Evolutionary conservation across 2,113 vertebrate species (phyloP), one percentile per base, ranked within the genome.

Genomic region (Pholis gunnellus): DNA sequence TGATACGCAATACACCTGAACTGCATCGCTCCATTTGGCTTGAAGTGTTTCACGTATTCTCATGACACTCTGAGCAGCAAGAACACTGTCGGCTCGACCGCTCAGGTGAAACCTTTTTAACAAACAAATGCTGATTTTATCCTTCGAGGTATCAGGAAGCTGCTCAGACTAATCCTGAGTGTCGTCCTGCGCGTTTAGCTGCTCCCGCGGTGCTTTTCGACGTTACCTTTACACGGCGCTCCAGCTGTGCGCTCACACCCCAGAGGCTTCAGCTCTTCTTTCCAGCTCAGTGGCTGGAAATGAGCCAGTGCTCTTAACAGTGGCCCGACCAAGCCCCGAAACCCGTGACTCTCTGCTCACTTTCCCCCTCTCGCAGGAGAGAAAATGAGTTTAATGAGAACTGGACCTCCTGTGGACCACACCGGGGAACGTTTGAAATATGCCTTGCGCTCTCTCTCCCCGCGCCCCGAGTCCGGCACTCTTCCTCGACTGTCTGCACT

Each of bases 361-460:
- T 73, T 84, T 36, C 69, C 36, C 56, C 78, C 34, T 3, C 13
- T 73, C 10, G 0, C 72, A 60, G 70, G 46, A 70, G 67, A 75
- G 80, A 79, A 89, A 90, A 79, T 64, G 77, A 90, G 84, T 90
- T 89, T 90, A 88, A 91, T 84, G 73, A 91, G 82, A 75, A 25
- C 9, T 69, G 78, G 90, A 77, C 66, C 72, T 85, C 34, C 60
- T 36, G 46, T 7, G 63, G 59, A 83, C 61, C 25, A 29, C 65
- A 50, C 34, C 0, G 38, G 38, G 59, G 40, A 38, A 50, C 6
- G 68, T 79, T 29, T 69, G 54, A 86, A 78, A 80, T 59, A 71
- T 4, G 6, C 22, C 68, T 7, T 0, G 1, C 40, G 59, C 59
- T 50, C 36, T 5, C n/a, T n/a, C n/a, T n/a, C n/a, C n/a, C 34